These are phyloP conservation scores for Trichogramma dendrolimi DNA, from an alignment of 2,888 invertebrate genomes.

Conservation along the genomic window DNA sequence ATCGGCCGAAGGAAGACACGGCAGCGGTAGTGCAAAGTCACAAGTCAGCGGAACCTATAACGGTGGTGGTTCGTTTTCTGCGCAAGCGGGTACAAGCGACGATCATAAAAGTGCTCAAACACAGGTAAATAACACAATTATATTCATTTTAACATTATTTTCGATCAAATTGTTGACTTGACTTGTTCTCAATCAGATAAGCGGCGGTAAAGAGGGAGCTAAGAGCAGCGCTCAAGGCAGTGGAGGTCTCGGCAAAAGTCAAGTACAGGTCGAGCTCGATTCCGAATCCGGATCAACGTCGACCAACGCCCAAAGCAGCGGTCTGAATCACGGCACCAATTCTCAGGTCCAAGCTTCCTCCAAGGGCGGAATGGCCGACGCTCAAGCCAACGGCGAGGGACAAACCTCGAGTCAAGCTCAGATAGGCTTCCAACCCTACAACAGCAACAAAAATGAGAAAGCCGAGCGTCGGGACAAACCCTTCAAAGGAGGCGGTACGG, in stretches of 20 bases:
- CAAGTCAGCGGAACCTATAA: constrained; percentile 78
- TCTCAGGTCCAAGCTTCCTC: constrained; percentile 76
- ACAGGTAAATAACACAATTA: constrained; percentile 45
- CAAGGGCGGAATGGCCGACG: constrained; percentile 80
- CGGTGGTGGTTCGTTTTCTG: constrained; percentile 75
- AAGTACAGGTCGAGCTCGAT: constrained; percentile 72
- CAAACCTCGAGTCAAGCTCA: constrained; percentile 85
- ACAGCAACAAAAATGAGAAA: constrained; percentile 57
- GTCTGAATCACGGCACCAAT: constrained; percentile 71
- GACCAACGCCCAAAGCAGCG: constrained; percentile 72
- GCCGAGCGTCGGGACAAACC: constrained; percentile 56
- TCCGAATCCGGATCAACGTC: constrained; percentile 72
- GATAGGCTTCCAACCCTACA: constrained; percentile 77
- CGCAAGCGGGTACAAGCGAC: constrained; percentile 76
- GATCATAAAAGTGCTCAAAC: constrained; percentile 68
- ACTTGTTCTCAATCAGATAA: constrained; percentile 47
- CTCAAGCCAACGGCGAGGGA: constrained; percentile 79
- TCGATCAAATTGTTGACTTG: too few relatives aligned
- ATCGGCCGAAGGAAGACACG: constrained; percentile 71
- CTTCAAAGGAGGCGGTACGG: constrained; percentile 72
- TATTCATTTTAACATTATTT: too few relatives aligned
- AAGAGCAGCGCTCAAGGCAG: constrained; percentile 72
- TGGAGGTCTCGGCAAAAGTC: constrained; percentile 71
- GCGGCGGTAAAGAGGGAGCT: constrained; percentile 71
- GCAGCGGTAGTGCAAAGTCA: constrained; percentile 73